These are phyloP conservation scores for Cosmorhoe ocellata DNA, from an alignment of 2,888 invertebrate genomes.

Conservation along the genomic window DNA sequence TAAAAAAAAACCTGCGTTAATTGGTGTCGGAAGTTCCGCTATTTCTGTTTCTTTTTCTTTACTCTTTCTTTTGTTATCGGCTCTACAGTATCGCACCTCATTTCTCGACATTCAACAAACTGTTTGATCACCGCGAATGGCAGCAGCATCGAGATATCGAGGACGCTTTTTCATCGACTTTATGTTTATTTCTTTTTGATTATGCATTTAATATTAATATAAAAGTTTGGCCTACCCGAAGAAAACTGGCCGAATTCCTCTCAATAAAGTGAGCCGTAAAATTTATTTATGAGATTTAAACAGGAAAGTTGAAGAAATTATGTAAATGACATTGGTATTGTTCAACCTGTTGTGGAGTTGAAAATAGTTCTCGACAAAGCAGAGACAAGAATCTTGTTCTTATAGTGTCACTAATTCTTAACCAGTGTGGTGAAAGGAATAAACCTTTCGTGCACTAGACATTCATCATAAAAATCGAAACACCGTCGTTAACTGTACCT, in stretches of 20 bases:
- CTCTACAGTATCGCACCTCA: conserved; percentile 1
- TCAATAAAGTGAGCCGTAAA: conserved; percentile 18
- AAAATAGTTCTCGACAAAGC: neutral
- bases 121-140: conserved; percentile 10
- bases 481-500: too few species aligned
- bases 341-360: neutral
- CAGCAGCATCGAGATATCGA: conserved; percentile 30
- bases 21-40: neutral
- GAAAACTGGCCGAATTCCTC: conserved; percentile 30
- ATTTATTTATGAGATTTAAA: conserved; percentile 19
- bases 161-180: conserved; percentile 34
- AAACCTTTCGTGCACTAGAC: too few species aligned
- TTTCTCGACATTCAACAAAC: conserved; percentile 10
- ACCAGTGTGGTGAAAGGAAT: too few species aligned
- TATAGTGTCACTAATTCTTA: too few species aligned
- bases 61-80: too few species aligned
- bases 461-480: too few species aligned
- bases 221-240: conserved; percentile 32
- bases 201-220: conserved; percentile 36
- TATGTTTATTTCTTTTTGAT: conserved; percentile 38
- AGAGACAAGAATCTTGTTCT: too few species aligned
- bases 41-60: too few species aligned
- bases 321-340: neutral
- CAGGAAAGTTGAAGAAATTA: conserved; percentile 15
- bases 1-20: too few species aligned